phyloP scores from a whole-genome alignment of 2,113 vertebrate species.

The Glaucidium brasilianum region DNA sequence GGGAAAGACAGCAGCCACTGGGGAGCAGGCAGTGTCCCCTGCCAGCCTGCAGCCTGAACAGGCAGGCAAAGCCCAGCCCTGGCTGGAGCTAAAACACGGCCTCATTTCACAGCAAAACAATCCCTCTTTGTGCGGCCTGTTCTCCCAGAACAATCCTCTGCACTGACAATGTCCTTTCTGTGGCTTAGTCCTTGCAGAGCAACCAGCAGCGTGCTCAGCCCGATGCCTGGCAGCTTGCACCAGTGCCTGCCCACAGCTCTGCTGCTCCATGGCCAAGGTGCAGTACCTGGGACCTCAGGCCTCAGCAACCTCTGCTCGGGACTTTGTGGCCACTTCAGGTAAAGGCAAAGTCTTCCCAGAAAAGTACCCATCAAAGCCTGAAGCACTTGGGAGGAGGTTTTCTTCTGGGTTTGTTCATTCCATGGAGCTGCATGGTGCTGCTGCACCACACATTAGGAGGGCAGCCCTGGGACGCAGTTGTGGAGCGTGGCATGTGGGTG shows the following conservation, averaged over 20 bases:
- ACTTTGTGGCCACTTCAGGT: not conserved
- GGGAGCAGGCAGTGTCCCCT: not conserved
- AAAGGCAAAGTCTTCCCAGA: not conserved
- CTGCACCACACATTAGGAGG: not conserved
- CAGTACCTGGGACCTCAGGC: not conserved
- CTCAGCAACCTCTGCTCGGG: not conserved
- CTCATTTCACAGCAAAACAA: constrained; percentile 47
- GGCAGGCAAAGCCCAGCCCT: constrained; percentile 17
- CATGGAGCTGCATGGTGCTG: rapidly evolving
- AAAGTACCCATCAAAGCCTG: not conserved
- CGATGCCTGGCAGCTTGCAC: not conserved
- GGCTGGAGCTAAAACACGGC: constrained; percentile 17
- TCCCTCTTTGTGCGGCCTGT: constrained; percentile 42
- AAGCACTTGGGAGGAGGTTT: not conserved
- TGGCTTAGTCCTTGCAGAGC: constrained; percentile 18
- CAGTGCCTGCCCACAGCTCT: not conserved
- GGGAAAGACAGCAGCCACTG: not conserved
- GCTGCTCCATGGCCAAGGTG: rapidly evolving
- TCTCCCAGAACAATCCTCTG: constrained; percentile 57
- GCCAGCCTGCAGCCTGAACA: not conserved
- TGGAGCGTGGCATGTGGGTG: rapidly evolving
- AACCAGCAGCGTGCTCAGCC: not conserved
- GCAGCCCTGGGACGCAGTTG: not conserved
- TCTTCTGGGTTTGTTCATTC: not conserved
- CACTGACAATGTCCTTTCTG: constrained; percentile 59